Evolutionary conservation across 2,797 vertebrate species (phyloP).

Genomic region (Phoeniculus purpureus): DNA sequence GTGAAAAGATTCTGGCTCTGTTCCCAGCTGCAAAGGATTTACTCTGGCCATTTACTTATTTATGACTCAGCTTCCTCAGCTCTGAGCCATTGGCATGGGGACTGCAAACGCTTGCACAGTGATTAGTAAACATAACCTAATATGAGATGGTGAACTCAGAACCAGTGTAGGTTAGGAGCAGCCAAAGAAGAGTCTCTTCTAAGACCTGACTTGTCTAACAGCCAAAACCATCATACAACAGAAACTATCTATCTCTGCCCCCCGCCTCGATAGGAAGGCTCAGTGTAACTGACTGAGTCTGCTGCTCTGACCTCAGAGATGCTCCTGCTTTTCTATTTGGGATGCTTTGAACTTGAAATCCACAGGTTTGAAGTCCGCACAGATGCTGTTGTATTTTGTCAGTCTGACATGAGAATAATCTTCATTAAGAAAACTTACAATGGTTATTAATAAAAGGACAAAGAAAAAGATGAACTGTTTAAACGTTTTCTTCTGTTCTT

Average conservation of each 20-base stretch:
- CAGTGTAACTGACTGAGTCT: not conserved
- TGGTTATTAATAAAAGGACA: not conserved
- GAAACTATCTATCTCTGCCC: not conserved
- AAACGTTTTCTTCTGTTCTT: not conserved
- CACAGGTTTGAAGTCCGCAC: not conserved
- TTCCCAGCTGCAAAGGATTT: not conserved
- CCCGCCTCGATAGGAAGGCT: not conserved
- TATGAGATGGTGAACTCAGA: not conserved
- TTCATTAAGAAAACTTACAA: not conserved
- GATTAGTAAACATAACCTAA: not conserved
- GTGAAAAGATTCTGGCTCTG: not conserved
- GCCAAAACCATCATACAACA: not conserved
- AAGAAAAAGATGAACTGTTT: not conserved
- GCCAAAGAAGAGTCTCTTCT: not conserved
- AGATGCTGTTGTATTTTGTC: not conserved
- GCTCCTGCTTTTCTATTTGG: not conserved
- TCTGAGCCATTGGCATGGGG: not conserved
- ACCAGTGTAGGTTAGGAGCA: not conserved
- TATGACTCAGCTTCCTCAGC: not conserved
- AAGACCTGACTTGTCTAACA: not conserved
- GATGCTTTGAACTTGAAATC: not conserved
- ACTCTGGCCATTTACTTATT: not conserved
- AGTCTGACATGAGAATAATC: not conserved
- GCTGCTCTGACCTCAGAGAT: not conserved
- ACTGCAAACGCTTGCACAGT: not conserved